These are phyloP conservation scores for Cassiopea xamachana DNA, from an alignment of 30 jellyfish, hydroid and myxozoan genomes.

Conservation along the genomic window DNA sequence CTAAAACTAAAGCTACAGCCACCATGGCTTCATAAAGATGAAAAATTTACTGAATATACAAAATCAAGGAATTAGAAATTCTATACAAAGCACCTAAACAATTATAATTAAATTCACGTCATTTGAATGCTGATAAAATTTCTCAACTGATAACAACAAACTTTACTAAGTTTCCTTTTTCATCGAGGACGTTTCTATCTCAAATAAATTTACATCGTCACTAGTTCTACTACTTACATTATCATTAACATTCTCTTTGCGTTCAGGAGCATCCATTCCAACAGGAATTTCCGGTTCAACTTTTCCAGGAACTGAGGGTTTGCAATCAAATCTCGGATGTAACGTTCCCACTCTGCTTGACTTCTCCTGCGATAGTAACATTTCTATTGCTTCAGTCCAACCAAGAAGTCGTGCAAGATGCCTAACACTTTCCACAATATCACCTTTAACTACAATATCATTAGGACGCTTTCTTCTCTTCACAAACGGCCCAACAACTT, in stretches of 20 bases:
- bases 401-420: slow-evolving; percentile 30
- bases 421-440: slow-evolving; percentile 54
- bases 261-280: not conserved
- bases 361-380: slow-evolving; percentile 1
- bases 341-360: not conserved
- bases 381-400: slow-evolving; percentile 49
- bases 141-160: not conserved
- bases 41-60: no score
- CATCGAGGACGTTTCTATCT: not conserved
- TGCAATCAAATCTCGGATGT: not conserved
- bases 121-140: not conserved
- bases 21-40: not conserved
- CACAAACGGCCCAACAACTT: slow-evolving; percentile 74
- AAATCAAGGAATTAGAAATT: not conserved
- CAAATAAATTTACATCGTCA: not conserved
- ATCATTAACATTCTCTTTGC: not conserved
- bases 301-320: not conserved
- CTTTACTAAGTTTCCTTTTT: not conserved
- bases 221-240: not conserved
- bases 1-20: not conserved
- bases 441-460: slow-evolving; percentile 70
- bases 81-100: not conserved
- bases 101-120: not conserved
- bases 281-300: not conserved
- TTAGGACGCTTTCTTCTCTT: slow-evolving; percentile 43